Base-by-base conservation (phyloP, 2,888 invertebrate genomes). In the Polyommatus iphigenia region DNA sequence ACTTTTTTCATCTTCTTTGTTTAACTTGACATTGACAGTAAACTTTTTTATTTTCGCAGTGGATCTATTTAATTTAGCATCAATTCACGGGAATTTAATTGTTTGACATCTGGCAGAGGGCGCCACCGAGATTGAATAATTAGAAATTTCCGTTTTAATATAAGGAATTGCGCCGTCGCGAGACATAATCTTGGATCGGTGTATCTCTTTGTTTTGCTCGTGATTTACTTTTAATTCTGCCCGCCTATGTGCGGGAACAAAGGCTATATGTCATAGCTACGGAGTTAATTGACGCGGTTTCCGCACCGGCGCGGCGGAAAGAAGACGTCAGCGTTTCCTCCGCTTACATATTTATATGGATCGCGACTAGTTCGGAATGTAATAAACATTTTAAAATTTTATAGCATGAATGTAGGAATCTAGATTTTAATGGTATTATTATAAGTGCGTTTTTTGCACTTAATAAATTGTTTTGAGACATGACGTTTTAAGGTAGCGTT, bases 1-100 rank as follows among this genome's bases (percentile, higher is more conserved):
- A 93, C 91, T 93, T 94, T 94, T 93, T 93, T 93, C 93, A 94
- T 93, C 93, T 94, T 92, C 93, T 93, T 93, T 93, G 90, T 93
- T 93, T 94, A 93, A 93, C 92, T 93, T 94, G 93, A 93, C 93
- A 93, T 92, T 93, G 93, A 92, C 92, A 91, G 91, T 90, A 91
- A 92, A 92, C 89, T 93, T 94, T 73, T 91, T 88, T 92, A 90
- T 92, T 92, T 91, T 92, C 89, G 85, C 90, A 87, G 89, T 88
- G 89, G 89, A 90, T 93, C 91, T 93, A 92, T 92, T 94, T 91
- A 92, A 93, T 93, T 93, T 91, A 87, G 87, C 88, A 88, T 89
- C 90, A 90, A 90, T 90, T 91, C 87, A 84, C 73, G 83, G 85
- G 85, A 85, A 88, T 88, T 89, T 89, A 89, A 90, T 88, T 90